Evolutionary conservation across 2,797 vertebrate species (phyloP), one percentile per base, ranked within the genome.

Genomic region (Ibycter americanus): DNA sequence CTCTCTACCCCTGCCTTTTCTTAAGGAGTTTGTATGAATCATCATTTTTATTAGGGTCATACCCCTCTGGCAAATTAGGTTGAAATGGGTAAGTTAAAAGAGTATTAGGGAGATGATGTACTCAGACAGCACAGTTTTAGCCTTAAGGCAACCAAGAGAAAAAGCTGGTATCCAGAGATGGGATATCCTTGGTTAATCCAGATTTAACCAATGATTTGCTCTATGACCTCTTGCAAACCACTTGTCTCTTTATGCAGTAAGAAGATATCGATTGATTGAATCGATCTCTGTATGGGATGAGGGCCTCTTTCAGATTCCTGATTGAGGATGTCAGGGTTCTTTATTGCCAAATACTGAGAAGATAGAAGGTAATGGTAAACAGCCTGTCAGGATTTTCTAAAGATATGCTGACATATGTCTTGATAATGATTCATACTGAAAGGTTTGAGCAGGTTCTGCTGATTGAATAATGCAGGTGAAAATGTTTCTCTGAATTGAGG

Each of bases 341-440:
- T 90, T 83, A 78, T 78, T 93, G 68, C 56, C 42, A 58, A 78
- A 83, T 81, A 78, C 46, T 12, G 38, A 91, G 62, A 73, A 67
- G 26, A 44, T 18, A 71, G 76, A 80, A 78, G 46, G 47, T 73
- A 89, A 71, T 56, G 61, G 26, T 90, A 91, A 95, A 86, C 66
- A 95, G 55, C 47, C 72, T 94, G 91, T 89, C 84, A 88, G 76
- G 86, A 61, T 96, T 96, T 87, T 82, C 51, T 90, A 74, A 93
- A 95, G 71, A 59, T 73, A 71, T 7, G 54, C 72, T 94, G 87
- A 76, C 73, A 36, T 91, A 21, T 4, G 3, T 62, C 56, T 83
- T 94, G 89, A 62, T 86, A 68, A 54, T 96, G 91, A 94, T 91
- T 91, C 68, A 58, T 93, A 65, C 42, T 55, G 65, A 72, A 91